Conservation (phyloP, 2,888 invertebrate genomes). For the Watsonalla binaria region DNA sequence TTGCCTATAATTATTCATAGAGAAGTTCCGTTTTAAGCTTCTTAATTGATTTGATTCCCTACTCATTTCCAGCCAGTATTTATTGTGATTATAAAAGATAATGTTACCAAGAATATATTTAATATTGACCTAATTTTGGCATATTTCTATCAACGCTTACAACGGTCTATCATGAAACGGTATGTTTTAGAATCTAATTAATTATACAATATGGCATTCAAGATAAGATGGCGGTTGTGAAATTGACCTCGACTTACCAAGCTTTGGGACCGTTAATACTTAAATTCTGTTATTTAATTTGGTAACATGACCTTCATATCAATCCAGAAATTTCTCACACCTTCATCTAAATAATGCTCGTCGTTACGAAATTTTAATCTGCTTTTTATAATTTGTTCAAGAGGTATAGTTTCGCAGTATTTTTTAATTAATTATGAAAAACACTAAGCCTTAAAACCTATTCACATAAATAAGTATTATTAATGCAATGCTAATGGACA, state of each 20-base stretch:
- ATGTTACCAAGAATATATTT: neutral
- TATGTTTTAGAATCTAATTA: neutral
- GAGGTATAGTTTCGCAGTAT: too few species aligned
- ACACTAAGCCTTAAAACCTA: too few species aligned
- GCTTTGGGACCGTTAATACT: neutral
- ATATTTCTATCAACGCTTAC: neutral
- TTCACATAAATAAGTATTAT: too few species aligned
- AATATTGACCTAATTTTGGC: neutral
- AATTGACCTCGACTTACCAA: neutral
- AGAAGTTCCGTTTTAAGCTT: too few species aligned
- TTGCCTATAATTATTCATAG: too few species aligned
- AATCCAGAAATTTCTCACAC: neutral
- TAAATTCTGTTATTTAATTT: neutral
- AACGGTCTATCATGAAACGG: neutral
- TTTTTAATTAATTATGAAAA: too few species aligned
- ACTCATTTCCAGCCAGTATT: neutral
- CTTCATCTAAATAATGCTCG: neutral
- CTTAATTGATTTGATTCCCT: too few species aligned
- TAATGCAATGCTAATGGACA: too few species aligned
- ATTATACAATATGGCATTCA: neutral
- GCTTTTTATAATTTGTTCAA: too few species aligned
- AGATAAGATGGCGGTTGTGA: conserved; percentile 1
- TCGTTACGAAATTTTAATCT: neutral
- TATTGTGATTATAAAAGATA: neutral
- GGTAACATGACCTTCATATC: neutral